Conservation (phyloP, 2,797 vertebrate species). For the Sebastiscus albofasciatus region DNA sequence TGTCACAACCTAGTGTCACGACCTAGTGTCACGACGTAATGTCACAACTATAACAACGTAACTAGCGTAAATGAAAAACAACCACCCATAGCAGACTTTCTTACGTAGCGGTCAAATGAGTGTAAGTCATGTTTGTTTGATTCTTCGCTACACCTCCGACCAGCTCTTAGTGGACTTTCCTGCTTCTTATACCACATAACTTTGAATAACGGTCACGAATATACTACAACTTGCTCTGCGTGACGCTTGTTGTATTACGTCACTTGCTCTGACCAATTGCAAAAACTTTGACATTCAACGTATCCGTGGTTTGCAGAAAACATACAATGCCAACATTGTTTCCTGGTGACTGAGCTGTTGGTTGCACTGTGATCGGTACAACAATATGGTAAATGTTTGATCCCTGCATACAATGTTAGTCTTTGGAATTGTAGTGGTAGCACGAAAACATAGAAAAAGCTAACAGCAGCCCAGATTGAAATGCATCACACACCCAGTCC, state of each 20-base stretch:
- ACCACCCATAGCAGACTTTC: no score
- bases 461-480: neutral
- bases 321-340: neutral
- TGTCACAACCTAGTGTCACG: no score
- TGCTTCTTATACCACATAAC: neutral
- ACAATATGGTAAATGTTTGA: neutral
- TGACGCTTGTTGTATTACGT: neutral
- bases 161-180: neutral
- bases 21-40: no score
- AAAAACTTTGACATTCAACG: neutral
- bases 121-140: neutral
- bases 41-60: no score
- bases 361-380: neutral
- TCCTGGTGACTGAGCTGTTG: neutral
- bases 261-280: neutral
- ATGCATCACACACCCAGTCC: neutral
- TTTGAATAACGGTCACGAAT: neutral
- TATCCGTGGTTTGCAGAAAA: neutral
- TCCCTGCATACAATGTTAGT: neutral
- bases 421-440: neutral
- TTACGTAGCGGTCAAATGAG: no score
- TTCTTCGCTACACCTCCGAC: accelerated
- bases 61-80: no score
- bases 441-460: neutral
- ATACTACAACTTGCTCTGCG: no score